Base-by-base conservation (phyloP, 2,797 vertebrate species). In the Anguilla obscura region DNA sequence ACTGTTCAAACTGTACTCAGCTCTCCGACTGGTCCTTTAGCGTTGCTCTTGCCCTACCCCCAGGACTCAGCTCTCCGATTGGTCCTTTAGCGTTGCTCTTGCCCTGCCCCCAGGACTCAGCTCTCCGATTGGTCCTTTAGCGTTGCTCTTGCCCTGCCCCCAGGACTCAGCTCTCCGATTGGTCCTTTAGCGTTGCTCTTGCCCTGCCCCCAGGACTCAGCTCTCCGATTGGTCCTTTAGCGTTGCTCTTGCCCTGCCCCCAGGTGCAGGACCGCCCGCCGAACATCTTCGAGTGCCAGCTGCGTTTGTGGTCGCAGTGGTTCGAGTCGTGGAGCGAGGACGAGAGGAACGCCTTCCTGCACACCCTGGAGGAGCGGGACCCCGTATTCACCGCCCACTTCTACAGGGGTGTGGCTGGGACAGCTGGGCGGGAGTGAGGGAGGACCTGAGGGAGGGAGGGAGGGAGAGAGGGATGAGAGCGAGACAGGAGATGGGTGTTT, bases 301-400 rank as follows among this genome's bases (percentile, higher is more conserved):
- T 98, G 52, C 96, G 96, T 60, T 95, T 98, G 88, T 98, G 98
- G 98, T 97, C 95, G 90, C 97, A 98, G 93, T 98, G 97, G 97
- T 98, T 98, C 89, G 96, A 97, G 91, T 94, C 97, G 12, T 98
- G 98, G 97, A 95, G 95, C 83, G 97, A 98, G 89, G 94, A 96
- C 84, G 97, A 98, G 89, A 95, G 96, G 88, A 98, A 98, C 91
- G 93, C 95, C 86, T 97, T 98, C 92, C 90, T 98, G 84, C 95
- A 95, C 89, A 94, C 95, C 52, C 91, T 98, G 88, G 97, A 98
- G 45, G 95, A 96, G 88, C 93, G 89, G 30, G 96, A 97, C 86
- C 95, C 97, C 0, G 90, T 90, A n/a, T 97, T 98, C 87, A 95
- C 97, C 0, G 94, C 95, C 16, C 95, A 95, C 48, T 98, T 98